Conservation (phyloP, 2,797 vertebrate genomes). For the Pteronotus mesoamericanus region DNA sequence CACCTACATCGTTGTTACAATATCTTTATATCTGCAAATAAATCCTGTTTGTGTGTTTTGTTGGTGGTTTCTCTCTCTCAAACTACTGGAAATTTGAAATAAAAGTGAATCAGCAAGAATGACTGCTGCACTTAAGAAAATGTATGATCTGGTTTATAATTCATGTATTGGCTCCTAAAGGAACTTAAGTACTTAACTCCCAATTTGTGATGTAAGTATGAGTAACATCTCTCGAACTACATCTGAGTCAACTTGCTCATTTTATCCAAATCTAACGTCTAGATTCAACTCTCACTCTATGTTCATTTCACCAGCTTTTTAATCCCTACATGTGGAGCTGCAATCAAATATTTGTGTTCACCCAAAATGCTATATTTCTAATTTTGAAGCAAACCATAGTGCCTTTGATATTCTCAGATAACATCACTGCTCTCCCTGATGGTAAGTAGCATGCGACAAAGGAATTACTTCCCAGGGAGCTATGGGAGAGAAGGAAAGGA, state of each 20-base stretch:
- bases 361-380: constrained; percentile 30
- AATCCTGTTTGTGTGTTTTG: not conserved
- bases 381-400: not conserved
- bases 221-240: constrained; percentile 2
- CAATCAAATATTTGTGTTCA: not conserved
- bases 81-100: constrained; percentile 19
- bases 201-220: constrained; percentile 26
- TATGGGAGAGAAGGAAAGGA: not conserved
- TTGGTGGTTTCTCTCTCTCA: not conserved
- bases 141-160: constrained; percentile 58
- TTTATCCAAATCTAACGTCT: not conserved
- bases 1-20: not conserved
- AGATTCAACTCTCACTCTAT: not conserved
- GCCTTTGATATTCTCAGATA: not conserved
- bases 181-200: constrained; percentile 58
- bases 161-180: constrained; percentile 46
- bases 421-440: not conserved
- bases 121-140: constrained; percentile 59
- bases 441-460: not conserved
- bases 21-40: not conserved
- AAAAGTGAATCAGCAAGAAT: constrained; percentile 62
- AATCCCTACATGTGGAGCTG: not conserved
- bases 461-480: not conserved
- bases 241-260: constrained; percentile 13
- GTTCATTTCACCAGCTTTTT: not conserved